Base-by-base conservation (phyloP, 2,797 vertebrate species). In the Tragopan temminckii region DNA sequence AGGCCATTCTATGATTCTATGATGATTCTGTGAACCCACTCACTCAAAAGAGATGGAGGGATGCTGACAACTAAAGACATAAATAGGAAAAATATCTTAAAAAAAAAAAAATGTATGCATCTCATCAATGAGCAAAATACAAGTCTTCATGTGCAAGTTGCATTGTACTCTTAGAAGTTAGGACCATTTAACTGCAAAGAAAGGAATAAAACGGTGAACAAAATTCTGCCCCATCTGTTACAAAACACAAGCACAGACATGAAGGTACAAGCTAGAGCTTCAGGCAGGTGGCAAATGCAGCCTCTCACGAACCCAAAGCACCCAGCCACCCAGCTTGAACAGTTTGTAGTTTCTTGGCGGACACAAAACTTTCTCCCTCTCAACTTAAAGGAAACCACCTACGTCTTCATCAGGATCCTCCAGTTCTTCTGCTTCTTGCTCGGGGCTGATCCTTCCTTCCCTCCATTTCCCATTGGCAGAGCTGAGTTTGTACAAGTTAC, bases 371-470 rank as follows among this genome's bases (percentile, higher is more conserved):
- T 1, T 27, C 36, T 57, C 14, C 29, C 69, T 81, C 57, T 17
- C 10, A 10, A 23, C 64, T 85, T 68, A 67, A 91, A 80, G 79
- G 17, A 86, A 50, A 61, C 48, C 91, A 97, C 98, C 95, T 95
- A 98, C 98, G 87, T 98, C 97, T 70, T 97, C 95, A 46, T 89
- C 92, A 11, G 95, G 92, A 69, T 96, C 90, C 76, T 97, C 92
- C 11, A 89, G 96, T 88, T 98, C 97, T 79, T 98, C 96, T 2
- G 97, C 95, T 52, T 98, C 98, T 95, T 96, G 97, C 80, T 98
- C 97, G 0, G 97, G 90, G 80, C 94, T 96, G 77, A 96, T 71
- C 90, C 95, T 96, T 91, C 72, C 96, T 94, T 94, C 96, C 61
- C 88, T 96, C 93, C 89, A 84, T 46, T 96, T 91, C 61, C 96